Evolutionary conservation across 2,888 invertebrate species (phyloP).

Genomic region (Fragum fragum): DNA sequence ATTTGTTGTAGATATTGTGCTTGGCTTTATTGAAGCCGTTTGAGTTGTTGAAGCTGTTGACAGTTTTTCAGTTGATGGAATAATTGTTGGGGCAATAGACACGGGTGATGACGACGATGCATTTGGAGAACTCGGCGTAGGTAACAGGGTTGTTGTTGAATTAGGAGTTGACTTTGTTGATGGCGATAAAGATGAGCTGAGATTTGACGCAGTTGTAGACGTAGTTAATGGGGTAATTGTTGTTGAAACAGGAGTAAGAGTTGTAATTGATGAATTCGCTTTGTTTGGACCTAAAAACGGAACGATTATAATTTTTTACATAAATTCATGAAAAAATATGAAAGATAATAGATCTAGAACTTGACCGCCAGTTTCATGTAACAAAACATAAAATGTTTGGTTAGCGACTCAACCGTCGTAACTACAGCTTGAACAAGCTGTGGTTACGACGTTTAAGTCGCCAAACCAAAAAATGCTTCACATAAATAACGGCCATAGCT

Average conservation of each 20-base stretch:
- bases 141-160: background rate
- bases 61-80: background rate
- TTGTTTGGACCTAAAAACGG: no score
- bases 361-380: no score
- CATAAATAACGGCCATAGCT: no score
- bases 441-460: no score
- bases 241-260: background rate
- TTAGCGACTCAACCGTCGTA: no score
- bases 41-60: slow-evolving; percentile 4
- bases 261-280: background rate
- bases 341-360: no score
- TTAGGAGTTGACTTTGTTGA: background rate
- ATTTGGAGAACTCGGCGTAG: background rate
- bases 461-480: no score
- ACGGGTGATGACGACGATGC: background rate
- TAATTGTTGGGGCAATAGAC: background rate
- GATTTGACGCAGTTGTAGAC: background rate
- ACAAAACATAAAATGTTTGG: no score
- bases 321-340: no score
- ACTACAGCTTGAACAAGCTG: no score
- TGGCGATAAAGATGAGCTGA: background rate
- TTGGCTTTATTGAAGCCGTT: background rate
- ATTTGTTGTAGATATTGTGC: background rate
- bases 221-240: background rate
- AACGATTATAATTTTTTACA: no score